Percentiles rank a stretch among this genome's conserved stretches.
Conservation (phyloP, 2,888 invertebrate genomes). For the Pristionchus mayeri region DNA sequence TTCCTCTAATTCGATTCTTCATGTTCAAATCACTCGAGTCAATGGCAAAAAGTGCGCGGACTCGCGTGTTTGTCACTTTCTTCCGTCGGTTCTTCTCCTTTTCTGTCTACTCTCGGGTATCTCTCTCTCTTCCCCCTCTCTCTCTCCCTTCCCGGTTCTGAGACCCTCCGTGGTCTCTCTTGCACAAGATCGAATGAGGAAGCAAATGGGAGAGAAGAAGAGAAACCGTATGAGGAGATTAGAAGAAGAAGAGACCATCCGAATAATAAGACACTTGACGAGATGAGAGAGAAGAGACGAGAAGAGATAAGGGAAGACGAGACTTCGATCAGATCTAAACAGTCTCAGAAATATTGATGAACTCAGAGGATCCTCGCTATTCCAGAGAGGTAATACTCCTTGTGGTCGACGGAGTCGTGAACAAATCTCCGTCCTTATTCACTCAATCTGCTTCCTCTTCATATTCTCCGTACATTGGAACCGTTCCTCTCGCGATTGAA, state of each 20-base stretch:
- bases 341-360: too few species aligned
- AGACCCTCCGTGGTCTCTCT: slow-evolving; percentile 23
- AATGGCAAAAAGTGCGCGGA: slow-evolving; percentile 19
- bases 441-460: background rate
- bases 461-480: slow-evolving; percentile 19
- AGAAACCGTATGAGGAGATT: slow-evolving; percentile 16
- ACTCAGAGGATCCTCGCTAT: too few species aligned
- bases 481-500: background rate
- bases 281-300: background rate
- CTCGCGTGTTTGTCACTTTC: slow-evolving; percentile 33
- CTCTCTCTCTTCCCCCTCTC: background rate
- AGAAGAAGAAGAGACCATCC: background rate
- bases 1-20: background rate
- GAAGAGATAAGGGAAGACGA: background rate
- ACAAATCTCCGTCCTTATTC: too few species aligned
- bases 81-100: slow-evolving; percentile 24
- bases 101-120: background rate
- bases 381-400: too few species aligned
- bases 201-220: background rate
- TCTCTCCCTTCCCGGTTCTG: slow-evolving; percentile 37
- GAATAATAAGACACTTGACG: slow-evolving; percentile 40
- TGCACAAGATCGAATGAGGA: background rate
- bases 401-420: too few species aligned
- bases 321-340: too few species aligned
- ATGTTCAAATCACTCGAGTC: background rate